Evolutionary conservation across 2,113 vertebrate genomes (phyloP).

Genomic region (Paralichthys olivaceus): DNA sequence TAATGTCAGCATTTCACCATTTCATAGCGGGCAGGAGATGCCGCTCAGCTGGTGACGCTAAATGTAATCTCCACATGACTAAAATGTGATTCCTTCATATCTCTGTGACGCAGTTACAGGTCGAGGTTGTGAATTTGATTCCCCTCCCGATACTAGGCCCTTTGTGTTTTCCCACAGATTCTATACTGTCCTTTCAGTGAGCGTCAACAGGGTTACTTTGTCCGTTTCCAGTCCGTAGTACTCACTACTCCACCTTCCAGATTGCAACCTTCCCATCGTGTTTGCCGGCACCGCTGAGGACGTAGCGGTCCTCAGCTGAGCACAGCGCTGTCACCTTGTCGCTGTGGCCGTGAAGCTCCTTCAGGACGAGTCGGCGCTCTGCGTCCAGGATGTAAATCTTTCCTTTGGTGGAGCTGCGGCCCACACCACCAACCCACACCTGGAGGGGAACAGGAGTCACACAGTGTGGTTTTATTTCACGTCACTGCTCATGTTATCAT

Average conservation of each 20-base stretch:
- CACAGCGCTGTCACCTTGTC: slow-evolving; percentile 88
- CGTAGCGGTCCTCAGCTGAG: slow-evolving; percentile 92
- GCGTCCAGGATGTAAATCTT: slow-evolving; percentile 91
- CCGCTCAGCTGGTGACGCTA: neutral
- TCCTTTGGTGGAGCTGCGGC: slow-evolving; percentile 87
- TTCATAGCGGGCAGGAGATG: slow-evolving; percentile 5
- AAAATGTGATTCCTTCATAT: slow-evolving; percentile 34
- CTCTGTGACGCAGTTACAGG: neutral
- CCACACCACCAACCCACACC: slow-evolving; percentile 92
- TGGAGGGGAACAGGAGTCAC: slow-evolving; percentile 49
- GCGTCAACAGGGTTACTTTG: neutral
- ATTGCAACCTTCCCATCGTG: slow-evolving; percentile 96
- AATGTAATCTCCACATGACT: slow-evolving; percentile 39
- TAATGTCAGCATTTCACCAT: neutral
- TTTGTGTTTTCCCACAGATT: neutral
- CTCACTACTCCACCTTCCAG: slow-evolving; percentile 91
- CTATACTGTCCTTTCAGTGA: neutral
- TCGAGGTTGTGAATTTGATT: neutral
- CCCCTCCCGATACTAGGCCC: neutral
- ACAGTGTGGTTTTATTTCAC: neutral
- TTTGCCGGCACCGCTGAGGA: slow-evolving; percentile 90
- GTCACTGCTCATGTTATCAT: neutral
- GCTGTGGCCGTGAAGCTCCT: slow-evolving; percentile 89
- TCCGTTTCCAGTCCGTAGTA: neutral
- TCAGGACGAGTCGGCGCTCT: slow-evolving; percentile 85